phyloP scores from a whole-genome alignment of 2,888 invertebrate genomes.

The Caenorhabditis sp. region DNA sequence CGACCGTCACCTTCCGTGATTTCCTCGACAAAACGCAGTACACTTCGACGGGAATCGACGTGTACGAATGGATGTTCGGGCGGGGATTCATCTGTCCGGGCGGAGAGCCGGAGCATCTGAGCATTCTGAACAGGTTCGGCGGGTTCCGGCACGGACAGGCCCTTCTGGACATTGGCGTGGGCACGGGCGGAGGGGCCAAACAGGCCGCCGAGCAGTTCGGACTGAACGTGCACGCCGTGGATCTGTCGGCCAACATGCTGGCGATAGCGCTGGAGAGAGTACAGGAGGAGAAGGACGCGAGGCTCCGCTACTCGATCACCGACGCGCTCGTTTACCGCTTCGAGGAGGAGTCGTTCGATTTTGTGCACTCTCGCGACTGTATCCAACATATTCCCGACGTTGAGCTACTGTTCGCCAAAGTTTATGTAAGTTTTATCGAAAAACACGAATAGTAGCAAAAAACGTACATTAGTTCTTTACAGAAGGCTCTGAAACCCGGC shows the following conservation, averaged over 20 bases:
- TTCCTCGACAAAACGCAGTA: constrained; percentile 83
- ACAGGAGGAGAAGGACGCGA: constrained; percentile 79
- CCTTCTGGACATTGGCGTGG: constrained; percentile 83
- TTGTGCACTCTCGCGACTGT: constrained; percentile 82
- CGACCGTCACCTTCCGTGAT: constrained; percentile 79
- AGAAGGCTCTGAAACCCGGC: constrained; percentile 82
- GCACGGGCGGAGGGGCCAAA: constrained; percentile 80
- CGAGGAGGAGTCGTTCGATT: constrained; percentile 81
- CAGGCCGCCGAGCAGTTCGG: constrained; percentile 80
- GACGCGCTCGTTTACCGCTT: constrained; percentile 82
- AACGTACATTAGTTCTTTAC: constrained; percentile 48
- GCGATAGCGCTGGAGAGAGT: constrained; percentile 81
- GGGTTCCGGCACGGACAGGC: constrained; percentile 80
- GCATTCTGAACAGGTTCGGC: constrained; percentile 80
- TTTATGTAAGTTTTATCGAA: constrained; percentile 79
- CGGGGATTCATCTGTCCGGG: constrained; percentile 82
- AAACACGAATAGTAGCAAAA: neutral
- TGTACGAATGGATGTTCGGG: constrained; percentile 83
- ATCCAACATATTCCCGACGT: constrained; percentile 83
- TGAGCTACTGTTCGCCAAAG: constrained; percentile 80
- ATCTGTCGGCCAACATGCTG: constrained; percentile 83
- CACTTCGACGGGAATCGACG: constrained; percentile 81
- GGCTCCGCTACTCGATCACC: constrained; percentile 80
- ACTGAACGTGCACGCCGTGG: constrained; percentile 81
- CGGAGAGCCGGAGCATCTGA: constrained; percentile 81